phyloP scores from a whole-genome alignment of 2,888 invertebrate genomes.

The Bimastos eiseni region DNA sequence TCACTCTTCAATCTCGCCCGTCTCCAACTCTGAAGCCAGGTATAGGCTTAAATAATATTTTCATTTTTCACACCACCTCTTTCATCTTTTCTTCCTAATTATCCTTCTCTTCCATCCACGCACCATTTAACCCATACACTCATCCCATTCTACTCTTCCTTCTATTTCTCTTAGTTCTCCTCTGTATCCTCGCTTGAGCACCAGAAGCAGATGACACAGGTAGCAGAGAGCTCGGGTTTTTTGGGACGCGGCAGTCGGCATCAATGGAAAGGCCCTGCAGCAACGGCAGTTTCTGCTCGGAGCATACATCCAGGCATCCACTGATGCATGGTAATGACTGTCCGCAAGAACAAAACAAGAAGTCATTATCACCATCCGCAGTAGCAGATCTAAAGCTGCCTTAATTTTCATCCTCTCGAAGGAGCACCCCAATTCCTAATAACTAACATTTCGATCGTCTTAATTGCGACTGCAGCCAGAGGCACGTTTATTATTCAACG shows the following conservation, averaged over 20 bases:
- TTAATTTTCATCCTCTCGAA: background rate
- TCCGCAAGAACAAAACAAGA: background rate
- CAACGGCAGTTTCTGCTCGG: background rate
- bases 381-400: background rate
- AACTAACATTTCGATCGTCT: background rate
- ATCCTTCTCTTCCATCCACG: no score
- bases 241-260: background rate
- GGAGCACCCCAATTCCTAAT: background rate
- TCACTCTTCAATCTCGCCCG: no score
- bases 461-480: background rate
- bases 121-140: no score
- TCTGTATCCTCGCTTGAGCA: background rate
- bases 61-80: no score
- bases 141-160: no score
- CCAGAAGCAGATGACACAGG: background rate
- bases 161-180: background rate
- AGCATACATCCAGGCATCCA: background rate
- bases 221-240: background rate
- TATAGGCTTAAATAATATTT: no score
- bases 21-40: no score
- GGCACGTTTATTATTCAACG: background rate
- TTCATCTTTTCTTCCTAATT: no score
- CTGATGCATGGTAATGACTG: background rate
- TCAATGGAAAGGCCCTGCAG: background rate
- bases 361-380: background rate